These are phyloP conservation scores for Crocallis elinguaria DNA, from an alignment of 2,888 invertebrate species.

Conservation along the genomic window DNA sequence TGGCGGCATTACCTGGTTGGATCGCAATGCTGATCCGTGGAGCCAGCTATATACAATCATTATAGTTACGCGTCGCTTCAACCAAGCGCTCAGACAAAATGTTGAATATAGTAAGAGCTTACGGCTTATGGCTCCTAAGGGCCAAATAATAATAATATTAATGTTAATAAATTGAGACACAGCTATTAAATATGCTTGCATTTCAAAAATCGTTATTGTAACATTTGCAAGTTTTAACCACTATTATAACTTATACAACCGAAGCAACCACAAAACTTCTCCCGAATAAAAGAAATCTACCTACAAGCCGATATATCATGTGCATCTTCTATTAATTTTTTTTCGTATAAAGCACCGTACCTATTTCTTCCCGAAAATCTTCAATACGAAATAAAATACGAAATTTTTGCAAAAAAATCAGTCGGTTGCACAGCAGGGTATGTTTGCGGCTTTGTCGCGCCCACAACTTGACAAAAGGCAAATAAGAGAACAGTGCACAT, in stretches of 20 bases:
- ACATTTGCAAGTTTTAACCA: constrained; percentile 40
- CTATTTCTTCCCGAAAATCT: constrained; percentile 61
- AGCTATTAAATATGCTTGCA: too few relatives aligned
- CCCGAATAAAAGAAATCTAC: constrained; percentile 63
- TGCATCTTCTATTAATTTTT: constrained; percentile 75
- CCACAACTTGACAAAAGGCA: constrained; percentile 82
- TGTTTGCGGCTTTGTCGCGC: constrained; percentile 84
- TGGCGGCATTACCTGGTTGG: too few relatives aligned
- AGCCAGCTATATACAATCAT: too few relatives aligned
- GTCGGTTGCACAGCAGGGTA: constrained; percentile 77
- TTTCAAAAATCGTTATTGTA: too few relatives aligned
- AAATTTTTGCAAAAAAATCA: constrained; percentile 72
- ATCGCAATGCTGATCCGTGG: too few relatives aligned
- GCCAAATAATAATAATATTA: too few relatives aligned
- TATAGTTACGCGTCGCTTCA: too few relatives aligned
- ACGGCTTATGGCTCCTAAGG: too few relatives aligned
- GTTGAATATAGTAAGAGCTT: too few relatives aligned
- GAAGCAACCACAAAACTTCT: constrained; percentile 59
- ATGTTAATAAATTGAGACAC: too few relatives aligned
- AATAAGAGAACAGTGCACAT: constrained; percentile 79
- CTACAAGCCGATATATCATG: constrained; percentile 75
- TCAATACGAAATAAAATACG: constrained; percentile 81
- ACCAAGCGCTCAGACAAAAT: too few relatives aligned
- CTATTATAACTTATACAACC: constrained; percentile 34
- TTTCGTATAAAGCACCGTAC: constrained; percentile 40